A percentile compares a stretch with the other conserved stretches of the same genome.
Conservation (phyloP, 2,888 invertebrate species). For the Agonopterix arenella region DNA sequence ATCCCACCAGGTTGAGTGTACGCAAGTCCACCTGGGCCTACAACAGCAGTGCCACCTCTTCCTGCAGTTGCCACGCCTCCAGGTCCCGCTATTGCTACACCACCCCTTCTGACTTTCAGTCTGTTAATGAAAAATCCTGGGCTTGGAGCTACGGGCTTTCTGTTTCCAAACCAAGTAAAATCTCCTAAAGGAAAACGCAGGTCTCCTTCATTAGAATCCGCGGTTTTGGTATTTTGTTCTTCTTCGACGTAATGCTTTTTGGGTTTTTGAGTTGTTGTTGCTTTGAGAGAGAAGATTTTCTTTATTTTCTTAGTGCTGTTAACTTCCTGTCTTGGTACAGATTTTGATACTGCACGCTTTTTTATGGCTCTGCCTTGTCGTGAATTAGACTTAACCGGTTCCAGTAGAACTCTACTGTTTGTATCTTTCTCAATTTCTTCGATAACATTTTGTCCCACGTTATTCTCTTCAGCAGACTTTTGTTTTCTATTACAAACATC, state of each 20-base stretch:
- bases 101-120: conserved; percentile 83
- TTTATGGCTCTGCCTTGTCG: conserved; percentile 48
- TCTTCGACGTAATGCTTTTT: conserved; percentile 24
- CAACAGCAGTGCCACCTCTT: conserved; percentile 87
- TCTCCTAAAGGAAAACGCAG: conserved; percentile 41
- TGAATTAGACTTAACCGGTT: conserved; percentile 16
- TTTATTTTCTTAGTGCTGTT: conserved; percentile 31
- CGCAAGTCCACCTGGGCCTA: conserved; percentile 86
- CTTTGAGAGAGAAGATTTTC: conserved; percentile 36
- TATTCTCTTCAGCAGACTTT: conserved; percentile 26
- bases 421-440: conserved; percentile 10
- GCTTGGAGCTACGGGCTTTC: conserved; percentile 53
- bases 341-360: conserved; percentile 43
- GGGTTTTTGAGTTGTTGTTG: conserved; percentile 32
- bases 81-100: conserved; percentile 88
- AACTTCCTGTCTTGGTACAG: conserved; percentile 29
- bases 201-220: conserved; percentile 32
- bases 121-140: conserved; percentile 83
- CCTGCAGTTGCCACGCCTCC: conserved; percentile 90
- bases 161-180: conserved; percentile 43
- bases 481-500: conserved; percentile 66
- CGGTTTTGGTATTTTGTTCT: conserved; percentile 34
- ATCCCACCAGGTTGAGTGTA: conserved; percentile 85
- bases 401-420: conserved; percentile 10
- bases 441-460: conserved; percentile 7